These are phyloP conservation scores for Peromyscus melanophrys DNA, from an alignment of 2,797 vertebrate species.

Conservation along the genomic window DNA sequence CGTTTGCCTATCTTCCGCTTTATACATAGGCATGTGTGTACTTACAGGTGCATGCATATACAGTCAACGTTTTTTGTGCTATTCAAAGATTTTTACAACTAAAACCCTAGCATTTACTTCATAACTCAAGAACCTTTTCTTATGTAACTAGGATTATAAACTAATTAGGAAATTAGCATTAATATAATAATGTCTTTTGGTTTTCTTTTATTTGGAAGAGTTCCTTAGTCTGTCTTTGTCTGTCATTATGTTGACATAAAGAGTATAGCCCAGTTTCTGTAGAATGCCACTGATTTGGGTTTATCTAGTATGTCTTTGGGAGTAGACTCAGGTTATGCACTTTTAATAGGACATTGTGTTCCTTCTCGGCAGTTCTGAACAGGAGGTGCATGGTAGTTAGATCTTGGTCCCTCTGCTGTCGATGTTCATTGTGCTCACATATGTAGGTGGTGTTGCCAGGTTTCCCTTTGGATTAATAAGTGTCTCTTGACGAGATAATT, in stretches of 20 bases:
- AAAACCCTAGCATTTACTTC: conserved; percentile 61
- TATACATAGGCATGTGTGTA: not conserved
- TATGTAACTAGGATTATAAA: conserved; percentile 66
- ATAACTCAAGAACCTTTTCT: conserved; percentile 58
- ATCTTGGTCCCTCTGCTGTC: conserved; percentile 60
- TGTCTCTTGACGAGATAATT: conserved; percentile 64
- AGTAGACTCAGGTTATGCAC: conserved; percentile 57
- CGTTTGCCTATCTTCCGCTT: not conserved
- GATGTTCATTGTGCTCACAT: conserved; percentile 59
- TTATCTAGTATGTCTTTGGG: conserved; percentile 59
- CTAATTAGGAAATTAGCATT: conserved; percentile 48
- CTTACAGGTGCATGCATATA: not conserved
- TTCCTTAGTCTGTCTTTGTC: conserved; percentile 64
- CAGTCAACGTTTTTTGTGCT: conserved; percentile 27
- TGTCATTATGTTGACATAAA: conserved; percentile 49
- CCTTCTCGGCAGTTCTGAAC: conserved; percentile 29
- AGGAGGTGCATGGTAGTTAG: conserved; percentile 31
- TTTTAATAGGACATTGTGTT: conserved; percentile 61
- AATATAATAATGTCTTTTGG: conserved; percentile 44
- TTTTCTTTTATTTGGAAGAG: conserved; percentile 64
- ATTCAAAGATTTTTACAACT: conserved; percentile 46
- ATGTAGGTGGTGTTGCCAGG: not conserved
- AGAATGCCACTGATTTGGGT: conserved; percentile 57
- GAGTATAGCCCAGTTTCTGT: conserved; percentile 17
- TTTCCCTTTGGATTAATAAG: conserved; percentile 58